phyloP scores from a whole-genome alignment of 2,888 invertebrate species.

The Metallyticus violacea region DNA sequence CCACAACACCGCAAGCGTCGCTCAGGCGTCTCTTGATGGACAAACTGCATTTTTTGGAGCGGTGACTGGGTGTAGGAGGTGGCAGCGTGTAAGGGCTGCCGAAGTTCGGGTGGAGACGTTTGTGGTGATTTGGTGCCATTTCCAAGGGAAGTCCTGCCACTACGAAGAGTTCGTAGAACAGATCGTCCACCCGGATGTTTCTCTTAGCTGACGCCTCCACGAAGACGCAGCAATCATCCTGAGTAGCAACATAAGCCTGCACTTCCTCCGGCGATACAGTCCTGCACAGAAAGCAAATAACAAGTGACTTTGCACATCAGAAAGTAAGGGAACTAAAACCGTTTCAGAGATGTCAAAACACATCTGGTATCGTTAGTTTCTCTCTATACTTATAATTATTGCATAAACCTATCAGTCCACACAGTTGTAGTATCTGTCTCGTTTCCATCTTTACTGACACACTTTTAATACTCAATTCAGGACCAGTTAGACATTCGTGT shows the following conservation, averaged over 20 bases:
- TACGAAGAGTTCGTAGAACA: constrained; percentile 80
- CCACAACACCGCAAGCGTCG: constrained; percentile 84
- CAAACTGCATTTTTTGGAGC: constrained; percentile 71
- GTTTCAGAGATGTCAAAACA: too few species aligned
- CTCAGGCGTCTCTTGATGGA: constrained; percentile 79
- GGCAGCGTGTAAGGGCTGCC: constrained; percentile 74
- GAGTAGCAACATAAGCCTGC: constrained; percentile 70
- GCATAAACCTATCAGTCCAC: too few species aligned
- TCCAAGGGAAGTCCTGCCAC: constrained; percentile 80
- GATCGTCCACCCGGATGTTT: constrained; percentile 76
- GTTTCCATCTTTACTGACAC: too few species aligned
- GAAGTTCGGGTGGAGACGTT: constrained; percentile 68
- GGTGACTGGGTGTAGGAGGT: constrained; percentile 62
- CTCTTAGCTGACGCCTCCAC: constrained; percentile 82
- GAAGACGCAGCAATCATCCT: constrained; percentile 74
- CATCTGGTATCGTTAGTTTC: too few species aligned
- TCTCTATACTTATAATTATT: too few species aligned
- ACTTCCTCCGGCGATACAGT: constrained; percentile 76
- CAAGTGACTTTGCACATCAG: too few species aligned
- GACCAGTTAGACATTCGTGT: too few species aligned
- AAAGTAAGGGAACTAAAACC: too few species aligned
- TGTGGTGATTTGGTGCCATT: constrained; percentile 87
- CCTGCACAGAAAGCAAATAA: constrained; percentile 47
- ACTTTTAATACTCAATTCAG: too few species aligned
- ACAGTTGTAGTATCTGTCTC: too few species aligned